These are phyloP conservation scores for Oegoconia quadripuncta DNA, from an alignment of 2,888 invertebrate species.

Conservation along the genomic window DNA sequence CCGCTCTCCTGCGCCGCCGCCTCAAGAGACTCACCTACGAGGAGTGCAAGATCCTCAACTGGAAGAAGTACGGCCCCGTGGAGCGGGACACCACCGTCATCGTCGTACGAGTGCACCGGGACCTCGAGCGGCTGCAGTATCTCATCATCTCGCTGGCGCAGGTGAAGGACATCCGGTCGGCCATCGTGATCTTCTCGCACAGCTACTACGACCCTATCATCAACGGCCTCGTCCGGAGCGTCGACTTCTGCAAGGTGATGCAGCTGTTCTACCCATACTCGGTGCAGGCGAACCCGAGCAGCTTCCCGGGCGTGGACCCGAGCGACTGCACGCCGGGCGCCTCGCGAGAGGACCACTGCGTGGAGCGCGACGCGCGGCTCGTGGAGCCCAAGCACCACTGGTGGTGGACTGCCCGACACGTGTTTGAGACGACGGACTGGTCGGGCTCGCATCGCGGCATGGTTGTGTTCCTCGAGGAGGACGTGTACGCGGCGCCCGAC, in stretches of 20 bases:
- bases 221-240: slow-evolving; percentile 30
- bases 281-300: slow-evolving; percentile 36
- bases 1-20: background rate
- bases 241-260: slow-evolving; percentile 45
- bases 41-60: slow-evolving; percentile 10
- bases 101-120: slow-evolving; percentile 34
- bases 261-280: slow-evolving; percentile 51
- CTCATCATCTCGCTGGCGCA: slow-evolving; percentile 39
- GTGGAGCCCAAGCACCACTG: slow-evolving; percentile 48
- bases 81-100: slow-evolving; percentile 26
- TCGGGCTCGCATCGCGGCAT: slow-evolving; percentile 24
- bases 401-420: slow-evolving; percentile 50
- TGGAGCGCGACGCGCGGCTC: slow-evolving; percentile 29
- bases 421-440: slow-evolving; percentile 34
- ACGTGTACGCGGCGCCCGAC: slow-evolving; percentile 38
- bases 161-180: slow-evolving; percentile 30
- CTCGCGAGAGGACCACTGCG: slow-evolving; percentile 27
- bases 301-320: slow-evolving; percentile 36
- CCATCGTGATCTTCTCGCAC: slow-evolving; percentile 47
- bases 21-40: background rate
- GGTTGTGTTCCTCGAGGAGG: slow-evolving; percentile 43
- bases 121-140: slow-evolving; percentile 31
- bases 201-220: slow-evolving; percentile 35
- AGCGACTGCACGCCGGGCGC: slow-evolving; percentile 1
- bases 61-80: slow-evolving; percentile 23